Evolutionary conservation across 1,140 invertebrate genomes (phyloP).

Genomic region (Drosophila rhopaloa): DNA sequence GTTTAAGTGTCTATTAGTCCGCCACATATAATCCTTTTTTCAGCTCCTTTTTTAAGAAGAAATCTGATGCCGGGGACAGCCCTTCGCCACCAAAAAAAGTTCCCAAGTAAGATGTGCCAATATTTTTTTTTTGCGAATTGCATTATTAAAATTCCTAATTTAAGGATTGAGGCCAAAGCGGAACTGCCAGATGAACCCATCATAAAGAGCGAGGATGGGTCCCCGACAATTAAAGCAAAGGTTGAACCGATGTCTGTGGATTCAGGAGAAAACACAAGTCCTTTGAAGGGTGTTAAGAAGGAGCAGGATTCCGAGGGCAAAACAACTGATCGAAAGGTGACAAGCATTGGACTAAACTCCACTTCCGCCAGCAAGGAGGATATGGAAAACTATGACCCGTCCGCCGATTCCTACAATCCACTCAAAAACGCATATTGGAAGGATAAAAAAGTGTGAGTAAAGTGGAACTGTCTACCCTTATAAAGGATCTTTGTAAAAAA

Average conservation of each 20-base stretch:
- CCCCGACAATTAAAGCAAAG: slow-evolving; percentile 14
- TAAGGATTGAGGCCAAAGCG: slow-evolving; percentile 19
- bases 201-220: slow-evolving; percentile 26
- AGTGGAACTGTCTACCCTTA: not conserved
- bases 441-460: slow-evolving; percentile 88
- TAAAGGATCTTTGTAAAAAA: not conserved
- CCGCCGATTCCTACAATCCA: slow-evolving; percentile 92
- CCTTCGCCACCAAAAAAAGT: slow-evolving; percentile 20
- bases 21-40: not conserved
- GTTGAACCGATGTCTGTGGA: slow-evolving; percentile 18
- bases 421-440: slow-evolving; percentile 96
- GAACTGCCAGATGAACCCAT: slow-evolving; percentile 7
- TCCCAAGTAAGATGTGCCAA: slow-evolving; percentile 34
- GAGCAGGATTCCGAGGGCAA: slow-evolving; percentile 1
- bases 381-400: slow-evolving; percentile 90
- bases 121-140: not conserved
- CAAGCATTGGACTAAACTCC: slow-evolving; percentile 47
- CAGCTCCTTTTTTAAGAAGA: slow-evolving; percentile 71
- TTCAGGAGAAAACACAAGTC: not conserved
- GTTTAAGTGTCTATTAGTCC: not conserved
- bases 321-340: slow-evolving; percentile 16
- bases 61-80: slow-evolving; percentile 24
- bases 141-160: not conserved
- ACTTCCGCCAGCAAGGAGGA: slow-evolving; percentile 19
- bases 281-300: slow-evolving; percentile 1